Percentiles rank a stretch among this genome's conserved stretches.
Conservation (phyloP, 2,113 vertebrate genomes). For the Fregata magnificens region DNA sequence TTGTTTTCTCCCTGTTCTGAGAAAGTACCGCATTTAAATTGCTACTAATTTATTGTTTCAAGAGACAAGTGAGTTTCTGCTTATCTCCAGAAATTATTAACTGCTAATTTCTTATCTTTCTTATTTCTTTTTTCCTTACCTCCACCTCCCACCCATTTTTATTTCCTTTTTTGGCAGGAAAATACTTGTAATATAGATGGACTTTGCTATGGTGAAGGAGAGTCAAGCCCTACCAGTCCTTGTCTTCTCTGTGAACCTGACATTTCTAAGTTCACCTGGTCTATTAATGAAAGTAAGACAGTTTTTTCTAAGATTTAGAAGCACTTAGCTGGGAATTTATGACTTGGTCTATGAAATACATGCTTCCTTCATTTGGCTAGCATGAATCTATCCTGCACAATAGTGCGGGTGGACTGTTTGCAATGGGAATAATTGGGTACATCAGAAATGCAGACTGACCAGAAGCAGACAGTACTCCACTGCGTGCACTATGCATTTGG, state of each 20-base stretch:
- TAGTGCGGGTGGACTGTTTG: background rate
- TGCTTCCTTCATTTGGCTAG: background rate
- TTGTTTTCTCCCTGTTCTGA: background rate
- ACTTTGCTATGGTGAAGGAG: conserved; percentile 81
- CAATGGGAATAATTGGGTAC: background rate
- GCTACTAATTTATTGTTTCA: background rate
- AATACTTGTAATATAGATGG: conserved; percentile 85
- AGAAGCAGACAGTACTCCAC: background rate
- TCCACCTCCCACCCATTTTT: background rate
- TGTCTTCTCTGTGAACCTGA: conserved; percentile 83
- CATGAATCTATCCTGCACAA: background rate
- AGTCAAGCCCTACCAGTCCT: conserved; percentile 77
- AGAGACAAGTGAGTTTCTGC: background rate
- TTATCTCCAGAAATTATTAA: background rate
- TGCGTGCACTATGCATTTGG: fast-evolving
- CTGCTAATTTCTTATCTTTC: background rate
- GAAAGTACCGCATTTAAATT: background rate
- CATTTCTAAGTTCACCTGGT: conserved; percentile 82
- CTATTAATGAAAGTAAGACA: conserved; percentile 80
- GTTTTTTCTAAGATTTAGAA: background rate
- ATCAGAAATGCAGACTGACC: background rate
- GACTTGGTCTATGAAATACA: background rate
- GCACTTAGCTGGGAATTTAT: background rate
- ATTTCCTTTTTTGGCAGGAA: conserved; percentile 70
- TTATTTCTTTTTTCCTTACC: background rate